A percentile compares a stretch with the other conserved stretches of the same genome.
Evolutionary conservation across 1,140 invertebrate species (phyloP).

Genomic region (Drosophila biarmipes): DNA sequence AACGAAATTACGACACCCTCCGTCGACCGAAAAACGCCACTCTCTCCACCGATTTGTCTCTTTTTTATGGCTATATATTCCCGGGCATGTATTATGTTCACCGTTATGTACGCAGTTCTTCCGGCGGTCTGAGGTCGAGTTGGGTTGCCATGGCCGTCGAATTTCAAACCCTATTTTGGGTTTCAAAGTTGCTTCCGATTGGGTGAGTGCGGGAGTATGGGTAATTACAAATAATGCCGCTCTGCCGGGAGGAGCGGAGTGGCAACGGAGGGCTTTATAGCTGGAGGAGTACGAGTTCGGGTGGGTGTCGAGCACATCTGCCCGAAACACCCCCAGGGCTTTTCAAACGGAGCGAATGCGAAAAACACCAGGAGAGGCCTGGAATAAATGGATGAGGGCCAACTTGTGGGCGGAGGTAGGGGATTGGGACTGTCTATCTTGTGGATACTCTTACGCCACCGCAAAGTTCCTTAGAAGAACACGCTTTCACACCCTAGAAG

Average conservation of each 20-base stretch:
- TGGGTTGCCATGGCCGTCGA: constrained; percentile 70
- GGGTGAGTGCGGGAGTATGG: constrained; percentile 78
- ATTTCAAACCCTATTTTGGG: constrained; percentile 83
- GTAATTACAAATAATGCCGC: constrained; percentile 81
- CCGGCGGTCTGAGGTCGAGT: constrained; percentile 4
- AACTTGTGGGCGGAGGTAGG: constrained; percentile 8
- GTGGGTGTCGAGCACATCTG: constrained; percentile 53
- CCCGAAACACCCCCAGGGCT: constrained; percentile 67
- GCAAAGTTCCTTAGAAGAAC: constrained; percentile 40
- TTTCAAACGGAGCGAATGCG: not conserved
- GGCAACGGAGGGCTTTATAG: not conserved
- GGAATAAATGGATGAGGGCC: constrained; percentile 26
- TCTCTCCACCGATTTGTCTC: constrained; percentile 34
- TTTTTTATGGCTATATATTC: constrained; percentile 32
- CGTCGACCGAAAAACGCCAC: constrained; percentile 30
- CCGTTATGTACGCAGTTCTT: constrained; percentile 38
- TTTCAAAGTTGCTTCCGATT: constrained; percentile 84
- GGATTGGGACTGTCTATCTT: constrained; percentile 24
- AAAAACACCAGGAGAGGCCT: constrained; percentile 11
- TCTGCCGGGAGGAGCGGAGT: constrained; percentile 9
- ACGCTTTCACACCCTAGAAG: constrained; percentile 40
- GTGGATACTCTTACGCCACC: constrained; percentile 25
- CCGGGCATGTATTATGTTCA: constrained; percentile 21
- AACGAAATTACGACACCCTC: constrained; percentile 82
- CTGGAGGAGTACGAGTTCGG: constrained; percentile 25